phyloP scores from a whole-genome alignment of 1,140 invertebrate species.

The Solenopsis invicta region DNA sequence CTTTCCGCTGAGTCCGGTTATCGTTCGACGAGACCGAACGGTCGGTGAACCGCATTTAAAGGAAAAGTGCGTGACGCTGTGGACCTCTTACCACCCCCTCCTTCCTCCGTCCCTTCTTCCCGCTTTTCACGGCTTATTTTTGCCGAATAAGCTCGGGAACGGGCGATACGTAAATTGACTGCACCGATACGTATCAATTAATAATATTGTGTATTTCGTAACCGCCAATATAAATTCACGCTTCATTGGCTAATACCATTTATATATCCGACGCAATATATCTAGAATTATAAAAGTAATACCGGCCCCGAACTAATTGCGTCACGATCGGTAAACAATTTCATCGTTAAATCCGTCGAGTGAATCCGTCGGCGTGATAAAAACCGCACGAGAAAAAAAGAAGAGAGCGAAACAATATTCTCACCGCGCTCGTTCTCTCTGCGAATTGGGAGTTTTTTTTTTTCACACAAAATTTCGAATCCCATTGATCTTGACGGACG shows the following conservation, averaged over 20 bases:
- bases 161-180: neutral
- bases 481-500: conserved; percentile 10
- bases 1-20: conserved; percentile 24
- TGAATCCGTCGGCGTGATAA: neutral
- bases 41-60: conserved; percentile 29
- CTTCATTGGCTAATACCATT: conserved; percentile 37
- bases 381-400: neutral
- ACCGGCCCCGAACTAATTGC: neutral
- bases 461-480: neutral
- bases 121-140: neutral
- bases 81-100: no score
- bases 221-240: conserved; percentile 40
- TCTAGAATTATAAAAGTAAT: conserved; percentile 35
- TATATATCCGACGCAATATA: neutral
- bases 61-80: conserved; percentile 10
- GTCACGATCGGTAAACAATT: conserved; percentile 30
- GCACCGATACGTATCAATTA: conserved; percentile 30
- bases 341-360: conserved; percentile 3
- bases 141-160: neutral
- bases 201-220: conserved; percentile 12
- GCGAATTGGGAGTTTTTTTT: conserved; percentile 15
- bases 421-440: neutral
- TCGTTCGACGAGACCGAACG: conserved; percentile 9
- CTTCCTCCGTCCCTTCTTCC: neutral
- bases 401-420: neutral